Base-by-base conservation (phyloP, 2,888 invertebrate species). In the Hirtodrosophila trivittata region DNA sequence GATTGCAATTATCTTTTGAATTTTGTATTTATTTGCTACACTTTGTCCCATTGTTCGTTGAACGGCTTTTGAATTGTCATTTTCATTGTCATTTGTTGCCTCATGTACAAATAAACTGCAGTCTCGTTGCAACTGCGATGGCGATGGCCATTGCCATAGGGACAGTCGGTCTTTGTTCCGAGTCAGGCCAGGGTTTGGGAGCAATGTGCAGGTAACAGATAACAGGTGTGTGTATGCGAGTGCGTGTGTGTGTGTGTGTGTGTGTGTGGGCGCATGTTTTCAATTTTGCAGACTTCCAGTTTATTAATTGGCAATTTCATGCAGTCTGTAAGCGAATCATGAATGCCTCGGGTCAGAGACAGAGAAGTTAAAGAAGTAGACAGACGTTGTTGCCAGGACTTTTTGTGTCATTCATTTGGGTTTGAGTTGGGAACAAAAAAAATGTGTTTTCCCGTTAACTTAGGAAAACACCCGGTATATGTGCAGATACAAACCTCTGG, bases 1-100 rank as follows among this genome's bases (percentile, higher is more conserved):
- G 75, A 82, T 77, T 81, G 86, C 87, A 88, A 89, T 88, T 88
- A 89, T 89, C 85, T 75, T 77, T 75, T 86, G 84, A 75, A 88
- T 86, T 88, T 83, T 75, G 77, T 77, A 87, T 82, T 78, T 83
- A 76, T 74, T 82, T 83, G 87, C 85, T 84, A 77, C 87, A 86
- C 82, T 86, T 75, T 84, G 72, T 50, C 51, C 82, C 84, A 84
- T 81, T 83, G 87, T 83, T 72, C 73, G 71, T 46, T 67, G 41
- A 58, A 33, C 67, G 66, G 60, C 56, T 64, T 58, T 83, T 83
- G 71, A 66, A 58, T 46, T 63, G 63, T 58, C 54, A 54, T 18
- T 18, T 52, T 52, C 62, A 56, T 63, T 57, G 75, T 72, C 76
- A 67, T 75, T 70, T 71, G 55, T 70, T 46, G 66, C 56, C 78